These are phyloP conservation scores for Cisticola juncidis DNA, from an alignment of 2,113 vertebrate genomes.

Conservation along the genomic window DNA sequence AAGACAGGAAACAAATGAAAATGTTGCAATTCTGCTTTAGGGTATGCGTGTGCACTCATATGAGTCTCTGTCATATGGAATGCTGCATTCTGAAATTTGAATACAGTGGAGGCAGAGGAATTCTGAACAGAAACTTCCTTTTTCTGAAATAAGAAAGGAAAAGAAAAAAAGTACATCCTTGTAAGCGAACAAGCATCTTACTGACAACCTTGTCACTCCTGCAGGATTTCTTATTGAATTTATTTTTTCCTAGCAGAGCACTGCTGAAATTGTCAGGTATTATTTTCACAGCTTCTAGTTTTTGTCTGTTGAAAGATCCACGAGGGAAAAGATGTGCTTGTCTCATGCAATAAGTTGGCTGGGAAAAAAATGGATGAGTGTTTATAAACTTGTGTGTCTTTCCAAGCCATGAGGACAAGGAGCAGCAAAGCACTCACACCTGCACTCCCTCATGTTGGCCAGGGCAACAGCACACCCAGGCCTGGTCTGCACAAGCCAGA, in stretches of 20 bases:
- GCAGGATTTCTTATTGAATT: neutral
- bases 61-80: neutral
- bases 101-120: neutral
- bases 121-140: neutral
- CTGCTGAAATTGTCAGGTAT: neutral
- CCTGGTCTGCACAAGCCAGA: neutral
- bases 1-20: slow-evolving; percentile 5
- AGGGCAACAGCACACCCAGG: neutral
- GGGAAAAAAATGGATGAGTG: neutral
- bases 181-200: neutral
- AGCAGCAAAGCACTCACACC: neutral
- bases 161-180: neutral
- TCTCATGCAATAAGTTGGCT: neutral
- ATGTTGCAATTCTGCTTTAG: neutral
- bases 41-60: neutral
- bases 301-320: neutral
- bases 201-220: neutral
- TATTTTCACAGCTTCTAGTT: neutral
- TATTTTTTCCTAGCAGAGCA: neutral
- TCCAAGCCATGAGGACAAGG: neutral
- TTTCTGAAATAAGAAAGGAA: neutral
- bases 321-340: neutral
- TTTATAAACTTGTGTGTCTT: neutral
- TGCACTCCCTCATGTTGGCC: neutral
- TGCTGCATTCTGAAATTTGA: neutral